These are phyloP conservation scores for Erebia ligea DNA, from an alignment of 2,888 invertebrate species.

Conservation along the genomic window DNA sequence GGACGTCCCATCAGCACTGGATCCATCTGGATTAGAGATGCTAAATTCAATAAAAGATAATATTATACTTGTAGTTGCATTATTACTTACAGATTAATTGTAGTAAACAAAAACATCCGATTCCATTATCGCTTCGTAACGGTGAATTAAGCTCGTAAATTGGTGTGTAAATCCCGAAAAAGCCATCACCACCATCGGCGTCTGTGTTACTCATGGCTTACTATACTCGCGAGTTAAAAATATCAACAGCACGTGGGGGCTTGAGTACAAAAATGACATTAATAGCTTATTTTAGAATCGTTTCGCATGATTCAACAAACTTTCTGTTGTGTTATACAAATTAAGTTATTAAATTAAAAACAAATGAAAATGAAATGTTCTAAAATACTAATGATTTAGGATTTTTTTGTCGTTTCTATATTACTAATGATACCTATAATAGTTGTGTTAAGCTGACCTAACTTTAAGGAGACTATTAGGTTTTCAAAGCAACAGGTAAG, in stretches of 20 bases:
- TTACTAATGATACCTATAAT: no score
- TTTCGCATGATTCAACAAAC: neutral
- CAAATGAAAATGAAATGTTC: neutral
- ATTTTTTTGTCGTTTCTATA: no score
- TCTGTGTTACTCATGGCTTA: neutral
- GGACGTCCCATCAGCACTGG: no score
- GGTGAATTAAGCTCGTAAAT: slow-evolving; percentile 32
- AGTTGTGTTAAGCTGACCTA: no score
- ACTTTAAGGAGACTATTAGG: no score
- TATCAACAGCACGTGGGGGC: slow-evolving; percentile 26
- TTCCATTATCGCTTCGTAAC: slow-evolving; percentile 25
- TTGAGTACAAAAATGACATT: slow-evolving; percentile 12
- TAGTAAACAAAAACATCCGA: slow-evolving; percentile 4
- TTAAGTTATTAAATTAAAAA: neutral
- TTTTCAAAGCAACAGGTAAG: no score
- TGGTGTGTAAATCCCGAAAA: slow-evolving; percentile 32
- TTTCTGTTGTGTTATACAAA: neutral
- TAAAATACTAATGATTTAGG: no score
- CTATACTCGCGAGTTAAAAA: slow-evolving; percentile 20
- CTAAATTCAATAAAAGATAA: no score
- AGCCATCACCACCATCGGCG: slow-evolving; percentile 26
- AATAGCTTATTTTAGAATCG: slow-evolving; percentile 3
- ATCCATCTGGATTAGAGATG: no score
- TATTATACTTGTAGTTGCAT: no score
- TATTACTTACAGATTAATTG: neutral